These are phyloP conservation scores for Ephialtes manifestator DNA, from an alignment of 2,888 invertebrate species.

Conservation along the genomic window DNA sequence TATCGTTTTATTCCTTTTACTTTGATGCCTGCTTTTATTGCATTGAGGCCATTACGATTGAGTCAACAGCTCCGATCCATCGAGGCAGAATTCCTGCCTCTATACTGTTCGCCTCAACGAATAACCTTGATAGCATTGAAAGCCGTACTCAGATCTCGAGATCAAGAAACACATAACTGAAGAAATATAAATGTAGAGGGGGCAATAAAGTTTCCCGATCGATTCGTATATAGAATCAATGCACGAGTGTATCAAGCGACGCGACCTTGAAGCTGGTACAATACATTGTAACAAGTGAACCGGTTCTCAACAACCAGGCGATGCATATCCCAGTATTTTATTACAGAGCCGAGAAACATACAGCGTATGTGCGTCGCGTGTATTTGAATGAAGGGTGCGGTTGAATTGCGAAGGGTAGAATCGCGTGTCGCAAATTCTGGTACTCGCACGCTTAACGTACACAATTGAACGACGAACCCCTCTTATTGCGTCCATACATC, in stretches of 20 bases:
- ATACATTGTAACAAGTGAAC: slow-evolving; percentile 16
- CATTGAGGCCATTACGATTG: slow-evolving; percentile 5
- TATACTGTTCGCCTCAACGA: background rate
- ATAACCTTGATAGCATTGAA: slow-evolving; percentile 27
- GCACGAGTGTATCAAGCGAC: slow-evolving; percentile 19
- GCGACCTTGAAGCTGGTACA: slow-evolving; percentile 35
- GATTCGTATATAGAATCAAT: slow-evolving; percentile 23
- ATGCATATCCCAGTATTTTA: slow-evolving; percentile 4
- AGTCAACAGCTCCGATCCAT: slow-evolving; percentile 7
- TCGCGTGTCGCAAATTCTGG: slow-evolving; percentile 45
- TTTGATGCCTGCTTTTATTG: background rate
- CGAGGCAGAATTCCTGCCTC: background rate
- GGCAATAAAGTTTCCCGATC: slow-evolving; percentile 20
- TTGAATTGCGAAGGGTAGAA: slow-evolving; percentile 26
- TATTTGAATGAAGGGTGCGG: slow-evolving; percentile 13
- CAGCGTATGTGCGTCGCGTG: background rate
- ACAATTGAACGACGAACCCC: background rate
- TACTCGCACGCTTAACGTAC: slow-evolving; percentile 19
- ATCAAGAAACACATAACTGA: slow-evolving; percentile 12
- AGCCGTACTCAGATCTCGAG: slow-evolving; percentile 1
- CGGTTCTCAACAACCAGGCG: slow-evolving; percentile 35
- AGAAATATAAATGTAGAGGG: slow-evolving; percentile 5
- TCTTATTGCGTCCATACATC: slow-evolving; percentile 17
- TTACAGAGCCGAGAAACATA: background rate
- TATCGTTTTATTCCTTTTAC: background rate